Evolutionary conservation across 2,797 vertebrate species (phyloP).

Genomic region (Propithecus perrieri): DNA sequence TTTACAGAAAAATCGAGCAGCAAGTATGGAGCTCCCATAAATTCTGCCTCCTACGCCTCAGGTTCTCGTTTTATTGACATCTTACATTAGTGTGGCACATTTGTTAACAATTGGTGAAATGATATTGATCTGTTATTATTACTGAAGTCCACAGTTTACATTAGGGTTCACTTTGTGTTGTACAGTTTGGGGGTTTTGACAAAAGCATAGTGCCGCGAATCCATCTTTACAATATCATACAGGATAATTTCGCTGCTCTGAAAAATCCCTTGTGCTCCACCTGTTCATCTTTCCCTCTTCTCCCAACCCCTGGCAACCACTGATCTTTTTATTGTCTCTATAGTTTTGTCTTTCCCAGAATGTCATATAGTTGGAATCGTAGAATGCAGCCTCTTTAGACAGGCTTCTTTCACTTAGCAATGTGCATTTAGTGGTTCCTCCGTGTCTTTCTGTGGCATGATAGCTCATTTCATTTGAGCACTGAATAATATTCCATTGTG

Average conservation of each 20-base stretch:
- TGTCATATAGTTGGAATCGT: not conserved
- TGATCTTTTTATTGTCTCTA: not conserved
- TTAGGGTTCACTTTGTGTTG: not conserved
- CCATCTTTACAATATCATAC: not conserved
- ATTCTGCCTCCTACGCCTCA: not conserved
- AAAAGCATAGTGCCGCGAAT: rapidly evolving
- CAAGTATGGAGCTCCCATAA: not conserved
- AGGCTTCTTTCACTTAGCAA: not conserved
- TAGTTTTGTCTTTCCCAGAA: not conserved
- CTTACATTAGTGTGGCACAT: not conserved
- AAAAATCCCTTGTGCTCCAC: not conserved
- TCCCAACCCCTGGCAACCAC: not conserved
- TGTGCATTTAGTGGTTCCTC: not conserved
- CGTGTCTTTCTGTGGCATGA: not conserved
- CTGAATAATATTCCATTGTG: not conserved
- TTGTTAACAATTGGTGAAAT: not conserved
- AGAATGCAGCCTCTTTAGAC: not conserved
- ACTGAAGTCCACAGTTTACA: not conserved
- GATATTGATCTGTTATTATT: not conserved
- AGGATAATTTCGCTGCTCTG: not conserved
- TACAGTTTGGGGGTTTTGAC: not conserved
- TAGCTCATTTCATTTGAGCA: not conserved
- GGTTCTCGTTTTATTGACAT: not conserved
- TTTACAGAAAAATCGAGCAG: constrained; percentile 7
- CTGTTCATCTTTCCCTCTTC: not conserved